phyloP scores from a whole-genome alignment of 1,140 invertebrate genomes.

The Whitmania pigra region DNA sequence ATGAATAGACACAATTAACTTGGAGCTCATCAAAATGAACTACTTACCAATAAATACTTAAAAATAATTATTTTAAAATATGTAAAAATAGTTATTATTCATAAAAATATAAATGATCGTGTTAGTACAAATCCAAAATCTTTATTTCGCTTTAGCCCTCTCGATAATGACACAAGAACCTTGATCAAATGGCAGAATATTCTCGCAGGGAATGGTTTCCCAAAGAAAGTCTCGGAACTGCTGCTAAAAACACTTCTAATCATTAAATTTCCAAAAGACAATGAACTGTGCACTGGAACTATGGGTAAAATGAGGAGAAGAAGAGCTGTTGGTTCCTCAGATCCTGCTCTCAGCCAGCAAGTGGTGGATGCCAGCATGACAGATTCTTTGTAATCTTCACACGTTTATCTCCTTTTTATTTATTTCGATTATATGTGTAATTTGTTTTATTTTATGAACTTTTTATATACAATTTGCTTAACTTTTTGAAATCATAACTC shows the following conservation, averaged over 20 bases:
- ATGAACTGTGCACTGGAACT: neutral
- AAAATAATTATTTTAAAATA: no score
- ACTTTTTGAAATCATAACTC: neutral
- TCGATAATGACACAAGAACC: neutral
- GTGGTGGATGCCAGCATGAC: neutral
- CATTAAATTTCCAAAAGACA: conserved; percentile 11
- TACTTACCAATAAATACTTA: no score
- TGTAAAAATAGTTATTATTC: no score
- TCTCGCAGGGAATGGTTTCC: neutral
- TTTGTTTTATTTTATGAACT: neutral
- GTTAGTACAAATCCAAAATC: no score
- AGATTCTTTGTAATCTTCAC: neutral
- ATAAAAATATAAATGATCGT: no score
- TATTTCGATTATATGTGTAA: neutral
- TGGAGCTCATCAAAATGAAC: no score
- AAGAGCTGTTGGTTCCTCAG: neutral
- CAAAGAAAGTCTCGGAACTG: neutral
- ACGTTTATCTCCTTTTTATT: neutral
- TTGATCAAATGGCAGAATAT: neutral
- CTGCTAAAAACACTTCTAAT: neutral
- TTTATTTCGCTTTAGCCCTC: neutral
- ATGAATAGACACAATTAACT: no score
- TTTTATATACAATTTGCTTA: neutral
- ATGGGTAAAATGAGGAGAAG: neutral
- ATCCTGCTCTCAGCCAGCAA: neutral